These are phyloP conservation scores for Anthopleura sola DNA, from an alignment of 64 coral and sea anemone species.

Conservation along the genomic window DNA sequence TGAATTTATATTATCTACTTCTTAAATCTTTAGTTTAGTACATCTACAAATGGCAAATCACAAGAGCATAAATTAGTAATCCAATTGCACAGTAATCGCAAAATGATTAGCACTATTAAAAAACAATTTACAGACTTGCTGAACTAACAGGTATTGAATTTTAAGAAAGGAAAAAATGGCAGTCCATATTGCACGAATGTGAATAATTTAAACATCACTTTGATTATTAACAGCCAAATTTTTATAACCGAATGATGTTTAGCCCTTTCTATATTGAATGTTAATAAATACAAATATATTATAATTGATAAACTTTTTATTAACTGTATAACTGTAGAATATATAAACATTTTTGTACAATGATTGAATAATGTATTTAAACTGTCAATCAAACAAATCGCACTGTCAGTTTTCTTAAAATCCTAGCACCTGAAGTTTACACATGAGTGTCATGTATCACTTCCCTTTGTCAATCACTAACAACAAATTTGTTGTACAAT, in stretches of 20 bases:
- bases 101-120: background rate
- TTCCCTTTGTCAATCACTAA: no score
- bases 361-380: background rate
- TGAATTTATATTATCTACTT: no score
- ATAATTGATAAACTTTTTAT: background rate
- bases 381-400: background rate
- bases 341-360: constrained; percentile 10
- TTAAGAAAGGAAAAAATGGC: background rate
- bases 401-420: background rate
- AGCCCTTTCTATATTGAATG: background rate
- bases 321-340: background rate
- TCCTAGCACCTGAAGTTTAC: background rate
- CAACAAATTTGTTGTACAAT: background rate
- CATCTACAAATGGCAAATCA: no score
- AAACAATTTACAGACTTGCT: background rate
- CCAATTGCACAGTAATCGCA: background rate
- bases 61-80: no score
- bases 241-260: background rate
- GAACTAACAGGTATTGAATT: background rate
- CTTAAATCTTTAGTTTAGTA: no score
- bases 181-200: background rate
- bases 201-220: background rate
- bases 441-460: no score
- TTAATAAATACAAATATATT: background rate
- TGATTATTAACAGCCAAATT: background rate